These are phyloP conservation scores for Chionodraco myersi DNA, from an alignment of 2,113 vertebrate genomes.

Conservation along the genomic window DNA sequence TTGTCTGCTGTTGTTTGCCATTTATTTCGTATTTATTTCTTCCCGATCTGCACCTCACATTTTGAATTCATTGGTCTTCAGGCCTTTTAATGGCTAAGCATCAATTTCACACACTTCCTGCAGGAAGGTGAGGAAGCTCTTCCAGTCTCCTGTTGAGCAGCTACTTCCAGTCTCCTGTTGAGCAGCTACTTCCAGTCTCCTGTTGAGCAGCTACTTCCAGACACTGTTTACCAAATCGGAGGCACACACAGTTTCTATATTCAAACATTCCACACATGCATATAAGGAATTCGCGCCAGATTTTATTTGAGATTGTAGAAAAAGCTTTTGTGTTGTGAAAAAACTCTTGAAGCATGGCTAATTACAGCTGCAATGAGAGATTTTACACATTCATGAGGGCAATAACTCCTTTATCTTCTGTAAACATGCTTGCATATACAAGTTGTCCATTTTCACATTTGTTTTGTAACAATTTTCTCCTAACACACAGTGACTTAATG, in stretches of 20 bases:
- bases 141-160: background rate
- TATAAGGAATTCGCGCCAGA: no score
- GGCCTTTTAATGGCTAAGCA: no score
- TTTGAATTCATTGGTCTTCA: background rate
- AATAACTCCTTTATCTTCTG: no score
- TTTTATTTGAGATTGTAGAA: background rate
- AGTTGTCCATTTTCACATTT: no score
- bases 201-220: background rate
- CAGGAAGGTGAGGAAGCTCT: background rate
- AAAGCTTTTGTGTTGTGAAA: background rate
- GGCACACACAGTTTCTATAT: background rate
- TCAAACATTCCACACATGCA: no score
- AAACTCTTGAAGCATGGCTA: no score
- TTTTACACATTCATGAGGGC: no score
- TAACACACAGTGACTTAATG: no score
- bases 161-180: no score
- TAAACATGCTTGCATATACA: no score
- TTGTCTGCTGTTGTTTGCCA: background rate
- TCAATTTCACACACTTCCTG: background rate
- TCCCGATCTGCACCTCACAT: background rate
- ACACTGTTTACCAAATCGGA: background rate
- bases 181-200: background rate
- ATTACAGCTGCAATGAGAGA: no score
- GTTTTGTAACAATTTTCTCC: no score
- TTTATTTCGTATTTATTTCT: background rate